Evolutionary conservation across 2,888 invertebrate species (phyloP).

Genomic region (Ariolimax columbianus): DNA sequence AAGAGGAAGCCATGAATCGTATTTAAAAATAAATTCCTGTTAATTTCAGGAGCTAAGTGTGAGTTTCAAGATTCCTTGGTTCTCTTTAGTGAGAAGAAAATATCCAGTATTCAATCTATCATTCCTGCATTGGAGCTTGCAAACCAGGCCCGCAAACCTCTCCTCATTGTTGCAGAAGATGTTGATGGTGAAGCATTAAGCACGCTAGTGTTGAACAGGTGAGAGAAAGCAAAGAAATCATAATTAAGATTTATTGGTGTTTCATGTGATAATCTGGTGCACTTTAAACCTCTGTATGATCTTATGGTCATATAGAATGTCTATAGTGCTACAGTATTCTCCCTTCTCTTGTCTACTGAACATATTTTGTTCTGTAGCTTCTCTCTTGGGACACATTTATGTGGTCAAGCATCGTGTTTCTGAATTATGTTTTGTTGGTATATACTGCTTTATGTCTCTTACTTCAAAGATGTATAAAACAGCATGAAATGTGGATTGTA

Average conservation of each 20-base stretch:
- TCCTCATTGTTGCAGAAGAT: conserved; percentile 97
- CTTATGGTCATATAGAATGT: conserved; percentile 36
- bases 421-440: too few species aligned
- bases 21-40: too few species aligned
- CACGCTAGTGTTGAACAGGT: conserved; percentile 93
- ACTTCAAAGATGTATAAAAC: too few species aligned
- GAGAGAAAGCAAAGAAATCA: conserved; percentile 30
- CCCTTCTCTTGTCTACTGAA: conserved; percentile 27
- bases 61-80: conserved; percentile 98
- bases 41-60: conserved; percentile 88
- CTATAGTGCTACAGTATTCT: conserved; percentile 30
- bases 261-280: background rate
- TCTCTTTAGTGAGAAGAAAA: conserved; percentile 97
- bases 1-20: too few species aligned
- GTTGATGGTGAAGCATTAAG: conserved; percentile 96
- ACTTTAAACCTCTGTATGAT: conserved; percentile 33
- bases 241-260: background rate
- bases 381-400: conserved; percentile 37
- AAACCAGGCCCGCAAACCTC: conserved; percentile 93
- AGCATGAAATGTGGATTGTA: too few species aligned
- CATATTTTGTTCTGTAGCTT: conserved; percentile 25
- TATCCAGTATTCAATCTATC: conserved; percentile 96
- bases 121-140: conserved; percentile 98
- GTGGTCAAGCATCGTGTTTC: background rate
- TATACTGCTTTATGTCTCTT: too few species aligned